Conservation (phyloP, 1,140 invertebrate species). For the Heliconius himera region DNA sequence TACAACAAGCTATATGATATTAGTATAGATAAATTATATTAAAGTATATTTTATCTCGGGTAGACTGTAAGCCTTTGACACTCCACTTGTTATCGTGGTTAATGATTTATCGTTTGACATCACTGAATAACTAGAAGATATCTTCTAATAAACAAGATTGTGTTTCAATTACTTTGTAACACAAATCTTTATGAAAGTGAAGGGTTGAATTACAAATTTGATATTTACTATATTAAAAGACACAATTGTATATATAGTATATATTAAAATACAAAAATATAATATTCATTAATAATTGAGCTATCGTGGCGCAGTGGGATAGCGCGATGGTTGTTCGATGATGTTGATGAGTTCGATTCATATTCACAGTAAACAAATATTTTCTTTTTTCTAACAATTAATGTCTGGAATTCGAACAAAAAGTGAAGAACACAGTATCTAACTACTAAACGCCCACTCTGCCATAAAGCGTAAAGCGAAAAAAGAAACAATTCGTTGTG, state of each 20-base stretch:
- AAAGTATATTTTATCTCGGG: background rate
- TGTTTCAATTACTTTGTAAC: conserved; percentile 13
- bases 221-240: background rate
- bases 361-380: no score
- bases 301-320: no score
- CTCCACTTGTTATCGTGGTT: conserved; percentile 22
- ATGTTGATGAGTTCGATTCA: no score
- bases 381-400: no score
- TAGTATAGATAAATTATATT: background rate
- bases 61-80: background rate
- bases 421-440: background rate
- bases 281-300: no score
- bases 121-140: conserved; percentile 3
- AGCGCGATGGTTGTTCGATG: no score
- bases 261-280: no score
- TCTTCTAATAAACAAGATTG: conserved; percentile 12
- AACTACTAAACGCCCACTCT: background rate
- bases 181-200: conserved; percentile 12
- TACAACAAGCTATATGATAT: no score
- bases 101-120: conserved; percentile 37
- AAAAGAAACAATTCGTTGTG: no score
- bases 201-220: background rate
- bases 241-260: no score
- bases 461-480: no score
- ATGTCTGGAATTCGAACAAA: background rate